A percentile compares a stretch with the other conserved stretches of the same genome.
phyloP scores from a whole-genome alignment of 2,797 vertebrate species.

The Pterois miles region DNA sequence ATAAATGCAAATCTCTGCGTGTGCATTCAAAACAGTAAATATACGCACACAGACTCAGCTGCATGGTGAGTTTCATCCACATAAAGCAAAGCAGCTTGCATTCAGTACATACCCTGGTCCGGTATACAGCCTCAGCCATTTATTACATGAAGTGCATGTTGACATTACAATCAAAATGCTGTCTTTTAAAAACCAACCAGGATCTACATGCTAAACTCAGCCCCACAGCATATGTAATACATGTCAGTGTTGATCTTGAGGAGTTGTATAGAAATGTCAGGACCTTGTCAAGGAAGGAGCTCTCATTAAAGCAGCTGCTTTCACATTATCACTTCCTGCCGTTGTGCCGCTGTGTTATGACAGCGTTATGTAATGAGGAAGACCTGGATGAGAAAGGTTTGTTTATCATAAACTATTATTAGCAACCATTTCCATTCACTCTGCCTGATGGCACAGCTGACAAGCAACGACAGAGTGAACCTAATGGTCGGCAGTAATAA shows the following conservation, averaged over 20 bases:
- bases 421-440: conserved; percentile 35
- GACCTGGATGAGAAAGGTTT: conserved; percentile 32
- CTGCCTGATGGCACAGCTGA: conserved; percentile 11
- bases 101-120: neutral
- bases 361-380: conserved; percentile 27
- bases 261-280: conserved; percentile 8
- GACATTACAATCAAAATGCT: neutral
- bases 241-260: conserved; percentile 19
- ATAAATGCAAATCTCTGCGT: conserved; percentile 31
- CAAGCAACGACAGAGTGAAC: conserved; percentile 23
- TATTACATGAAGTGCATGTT: neutral
- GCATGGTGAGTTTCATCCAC: neutral
- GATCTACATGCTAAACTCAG: conserved; percentile 13
- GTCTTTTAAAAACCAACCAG: too few species aligned
- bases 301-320: conserved; percentile 28
- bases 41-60: neutral
- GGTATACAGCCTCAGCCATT: too few species aligned
- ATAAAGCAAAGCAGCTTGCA: conserved; percentile 3
- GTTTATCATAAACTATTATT: conserved; percentile 52
- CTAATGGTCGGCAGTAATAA: conserved; percentile 40
- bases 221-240: conserved; percentile 6
- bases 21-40: neutral
- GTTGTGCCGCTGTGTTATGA: conserved; percentile 30
- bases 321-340: conserved; percentile 9
- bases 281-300: conserved; percentile 4